Base-by-base conservation (phyloP, 2,888 invertebrate genomes). In the Chaitophorus viminalis region DNA sequence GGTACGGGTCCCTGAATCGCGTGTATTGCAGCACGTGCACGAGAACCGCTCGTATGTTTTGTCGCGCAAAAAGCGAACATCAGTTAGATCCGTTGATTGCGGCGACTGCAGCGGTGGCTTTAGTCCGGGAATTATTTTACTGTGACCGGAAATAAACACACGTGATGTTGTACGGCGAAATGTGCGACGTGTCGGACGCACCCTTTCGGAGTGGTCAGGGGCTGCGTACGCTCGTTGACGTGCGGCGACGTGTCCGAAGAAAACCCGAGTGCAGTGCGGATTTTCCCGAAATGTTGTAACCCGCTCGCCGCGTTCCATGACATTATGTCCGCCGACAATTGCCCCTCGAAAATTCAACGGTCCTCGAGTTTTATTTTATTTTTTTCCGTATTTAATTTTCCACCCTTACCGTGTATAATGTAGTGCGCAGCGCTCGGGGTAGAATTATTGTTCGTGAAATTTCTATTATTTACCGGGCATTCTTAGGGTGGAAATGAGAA, bases 371-470 rank as follows among this genome's bases (percentile, higher is more conserved):
- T 29, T 36, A 36, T 65, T 65, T 60, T 29, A 36, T 78, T 79
- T 77, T n/a, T 77, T 78, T 60, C 18, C 60, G 60, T 25, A 9
- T 60, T 60, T 60, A 60, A 60, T 60, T 60, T 33, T 60, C 33
- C 29, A 76, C 75, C 76, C 46, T 29, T 6, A 18, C n/a, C 9
- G 65, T 65, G 29, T 29, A 29, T 31, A n/a, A 79, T n/a, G 9
- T 31, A 52, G 21, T 6, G 18, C 36, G 5, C 25, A 60, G 36
- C 31, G 52, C 21, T 33, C 36, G 54, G 82, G 54, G 82, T 60
- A 60, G 74, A 82, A 82, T 82, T 82, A 84, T 84, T 76, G 84
- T 84, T 76, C 65, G 75, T 75, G 75, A 83, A 83, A 83, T 76
- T n/a, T 84, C 84, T 84, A 84, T 84, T 84, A 84, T 76, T 76